Evolutionary conservation across 2,797 vertebrate genomes (phyloP).

Genomic region (Delichon dasypus): DNA sequence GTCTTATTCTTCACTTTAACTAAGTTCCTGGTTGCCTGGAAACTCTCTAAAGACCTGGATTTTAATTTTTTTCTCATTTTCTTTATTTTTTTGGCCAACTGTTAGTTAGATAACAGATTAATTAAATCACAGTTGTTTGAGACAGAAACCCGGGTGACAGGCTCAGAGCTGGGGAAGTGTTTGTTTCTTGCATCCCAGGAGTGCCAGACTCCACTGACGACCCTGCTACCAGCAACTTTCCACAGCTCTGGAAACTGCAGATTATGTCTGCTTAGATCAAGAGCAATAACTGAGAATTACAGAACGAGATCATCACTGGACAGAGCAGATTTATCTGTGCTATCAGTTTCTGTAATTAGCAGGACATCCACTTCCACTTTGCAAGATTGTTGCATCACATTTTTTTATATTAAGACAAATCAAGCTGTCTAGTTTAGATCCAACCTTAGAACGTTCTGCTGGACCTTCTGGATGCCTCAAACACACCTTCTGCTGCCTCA

Average conservation of each 20-base stretch:
- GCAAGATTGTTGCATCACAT: background rate
- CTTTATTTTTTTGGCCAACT: background rate
- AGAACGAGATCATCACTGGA: background rate
- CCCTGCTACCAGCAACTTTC: background rate
- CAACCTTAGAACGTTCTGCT: background rate
- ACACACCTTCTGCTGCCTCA: background rate
- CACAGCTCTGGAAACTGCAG: background rate
- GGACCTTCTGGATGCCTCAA: background rate
- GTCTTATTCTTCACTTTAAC: background rate
- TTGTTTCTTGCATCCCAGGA: background rate
- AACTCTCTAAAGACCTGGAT: constrained; percentile 32
- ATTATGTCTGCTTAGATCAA: background rate
- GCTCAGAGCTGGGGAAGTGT: background rate
- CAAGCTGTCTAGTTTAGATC: background rate
- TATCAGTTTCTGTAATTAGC: background rate
- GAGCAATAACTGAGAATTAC: background rate
- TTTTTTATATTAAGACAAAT: background rate
- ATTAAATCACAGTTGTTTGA: background rate
- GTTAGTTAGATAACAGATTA: constrained; percentile 40
- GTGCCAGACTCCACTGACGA: background rate
- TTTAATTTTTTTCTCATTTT: background rate
- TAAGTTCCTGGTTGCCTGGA: constrained; percentile 65
- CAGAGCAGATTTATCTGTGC: background rate
- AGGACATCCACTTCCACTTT: background rate
- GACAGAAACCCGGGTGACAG: background rate